Evolutionary conservation across 2,797 vertebrate species (phyloP).

Genomic region (Girardinus metallicus): DNA sequence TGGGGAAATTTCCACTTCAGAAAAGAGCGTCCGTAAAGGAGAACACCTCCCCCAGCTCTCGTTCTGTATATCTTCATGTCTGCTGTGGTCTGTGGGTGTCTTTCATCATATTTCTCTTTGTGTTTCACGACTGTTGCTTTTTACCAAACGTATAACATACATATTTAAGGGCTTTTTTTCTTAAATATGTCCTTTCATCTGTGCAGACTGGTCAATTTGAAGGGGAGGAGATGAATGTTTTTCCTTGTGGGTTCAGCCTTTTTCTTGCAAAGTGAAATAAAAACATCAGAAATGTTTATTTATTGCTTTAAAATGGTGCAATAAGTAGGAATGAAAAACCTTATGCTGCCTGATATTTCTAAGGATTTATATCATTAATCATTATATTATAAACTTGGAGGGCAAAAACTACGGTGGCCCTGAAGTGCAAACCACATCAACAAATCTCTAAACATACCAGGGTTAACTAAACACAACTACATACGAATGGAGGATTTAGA

Average conservation of each 20-base stretch:
- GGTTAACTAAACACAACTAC: too few relatives aligned
- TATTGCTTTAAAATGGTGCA: neutral
- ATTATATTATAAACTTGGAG: neutral
- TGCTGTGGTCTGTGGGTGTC: neutral
- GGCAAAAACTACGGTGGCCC: neutral
- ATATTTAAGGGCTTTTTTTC: conserved; percentile 6
- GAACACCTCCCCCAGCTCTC: conserved; percentile 9
- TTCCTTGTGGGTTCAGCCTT: conserved; percentile 27
- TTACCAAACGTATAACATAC: neutral
- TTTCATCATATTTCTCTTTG: neutral
- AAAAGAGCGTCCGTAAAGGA: conserved; percentile 49
- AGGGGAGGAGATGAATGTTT: conserved; percentile 33
- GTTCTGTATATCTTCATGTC: conserved; percentile 13
- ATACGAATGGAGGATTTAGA: too few relatives aligned
- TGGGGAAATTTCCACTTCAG: conserved; percentile 62
- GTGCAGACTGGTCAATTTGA: neutral
- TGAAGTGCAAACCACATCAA: too few relatives aligned
- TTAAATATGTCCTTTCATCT: neutral
- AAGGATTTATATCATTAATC: neutral
- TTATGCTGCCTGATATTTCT: too few relatives aligned
- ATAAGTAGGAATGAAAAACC: neutral
- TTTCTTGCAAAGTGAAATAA: neutral
- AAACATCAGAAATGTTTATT: neutral
- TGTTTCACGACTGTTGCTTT: conserved; percentile 7
- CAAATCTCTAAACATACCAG: too few relatives aligned